Evolutionary conservation across 2,888 invertebrate genomes (phyloP).

Genomic region (Dysmachus trigonus): DNA sequence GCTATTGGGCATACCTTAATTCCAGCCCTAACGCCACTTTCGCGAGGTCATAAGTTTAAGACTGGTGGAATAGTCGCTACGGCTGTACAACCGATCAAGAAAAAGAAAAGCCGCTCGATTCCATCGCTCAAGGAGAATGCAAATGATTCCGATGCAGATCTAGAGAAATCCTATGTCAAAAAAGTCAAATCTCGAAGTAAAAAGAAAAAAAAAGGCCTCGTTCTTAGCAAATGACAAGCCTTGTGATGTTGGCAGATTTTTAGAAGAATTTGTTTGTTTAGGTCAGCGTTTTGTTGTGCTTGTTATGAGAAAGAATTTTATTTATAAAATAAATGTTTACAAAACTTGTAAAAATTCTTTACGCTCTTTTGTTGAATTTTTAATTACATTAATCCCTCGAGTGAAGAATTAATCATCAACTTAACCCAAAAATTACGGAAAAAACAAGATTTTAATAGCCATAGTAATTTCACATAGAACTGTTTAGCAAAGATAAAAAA

Average conservation of each 20-base stretch:
- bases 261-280: not conserved
- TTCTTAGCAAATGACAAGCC: not conserved
- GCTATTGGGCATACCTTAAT: not conserved
- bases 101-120: slow-evolving; percentile 52
- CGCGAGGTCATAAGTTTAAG: slow-evolving; percentile 67
- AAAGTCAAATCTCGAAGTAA: slow-evolving; percentile 7
- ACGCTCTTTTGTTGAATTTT: not conserved
- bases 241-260: not conserved
- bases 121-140: slow-evolving; percentile 44
- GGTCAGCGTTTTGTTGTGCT: not conserved
- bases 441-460: no score
- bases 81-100: slow-evolving; percentile 63
- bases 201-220: slow-evolving; percentile 18
- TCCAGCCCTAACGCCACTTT: slow-evolving; percentile 59
- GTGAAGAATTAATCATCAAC: no score
- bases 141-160: slow-evolving; percentile 64
- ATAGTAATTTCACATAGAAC: no score
- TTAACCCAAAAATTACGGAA: no score
- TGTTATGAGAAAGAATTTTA: not conserved
- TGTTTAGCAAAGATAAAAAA: no score
- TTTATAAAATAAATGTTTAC: not conserved
- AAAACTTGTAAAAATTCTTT: not conserved
- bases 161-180: slow-evolving; percentile 62
- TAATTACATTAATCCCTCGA: not conserved
- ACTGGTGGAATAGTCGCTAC: slow-evolving; percentile 71